phyloP scores from a whole-genome alignment of 1,140 invertebrate species.

The Procambarus virginalis region DNA sequence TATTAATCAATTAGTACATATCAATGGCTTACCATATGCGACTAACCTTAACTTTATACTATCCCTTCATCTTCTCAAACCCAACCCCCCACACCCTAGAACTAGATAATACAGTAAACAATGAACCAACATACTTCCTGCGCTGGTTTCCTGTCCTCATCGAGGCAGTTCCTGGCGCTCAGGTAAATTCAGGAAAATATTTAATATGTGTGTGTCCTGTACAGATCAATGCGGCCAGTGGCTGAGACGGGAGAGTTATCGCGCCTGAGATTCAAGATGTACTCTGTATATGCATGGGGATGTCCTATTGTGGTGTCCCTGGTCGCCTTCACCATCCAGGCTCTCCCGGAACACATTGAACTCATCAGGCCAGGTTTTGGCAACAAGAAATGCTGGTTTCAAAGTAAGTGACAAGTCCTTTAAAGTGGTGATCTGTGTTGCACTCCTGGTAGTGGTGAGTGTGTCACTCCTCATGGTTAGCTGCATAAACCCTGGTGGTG shows the following conservation, averaged over 20 bases:
- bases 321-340: constrained; percentile 27
- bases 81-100: too few species aligned
- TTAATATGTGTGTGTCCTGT: too few species aligned
- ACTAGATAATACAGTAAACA: too few species aligned
- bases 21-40: too few species aligned
- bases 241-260: constrained; percentile 40
- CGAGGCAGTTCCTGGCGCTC: too few species aligned
- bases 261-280: constrained; percentile 35
- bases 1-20: too few species aligned
- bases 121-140: too few species aligned
- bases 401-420: constrained; percentile 5
- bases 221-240: constrained; percentile 38
- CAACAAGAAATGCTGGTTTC: constrained; percentile 25
- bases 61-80: too few species aligned
- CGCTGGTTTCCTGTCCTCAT: too few species aligned
- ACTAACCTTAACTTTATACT: too few species aligned
- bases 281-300: constrained; percentile 33
- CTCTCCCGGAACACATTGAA: constrained; percentile 18
- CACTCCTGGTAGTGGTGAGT: too few species aligned
- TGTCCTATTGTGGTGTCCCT: constrained; percentile 32
- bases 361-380: constrained; percentile 30
- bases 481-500: not conserved
- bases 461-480: not conserved
- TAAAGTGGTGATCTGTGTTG: not conserved
- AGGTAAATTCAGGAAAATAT: too few species aligned